Conservation (phyloP, 2,113 vertebrate genomes). For the Erythrolamprus reginae region DNA sequence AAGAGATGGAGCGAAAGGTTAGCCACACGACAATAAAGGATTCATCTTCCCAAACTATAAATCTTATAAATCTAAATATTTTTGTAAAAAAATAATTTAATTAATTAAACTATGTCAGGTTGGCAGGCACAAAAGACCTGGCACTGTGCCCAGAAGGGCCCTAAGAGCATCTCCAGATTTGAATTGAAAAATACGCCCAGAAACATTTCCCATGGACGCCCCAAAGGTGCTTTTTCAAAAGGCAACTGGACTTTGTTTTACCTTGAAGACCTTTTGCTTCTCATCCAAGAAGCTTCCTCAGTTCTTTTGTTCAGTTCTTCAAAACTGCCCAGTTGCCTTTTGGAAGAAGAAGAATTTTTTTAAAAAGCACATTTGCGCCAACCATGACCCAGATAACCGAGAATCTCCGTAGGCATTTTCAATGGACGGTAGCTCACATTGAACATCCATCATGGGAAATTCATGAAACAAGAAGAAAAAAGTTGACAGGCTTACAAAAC, state of each 20-base stretch:
- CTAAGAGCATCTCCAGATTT: neutral
- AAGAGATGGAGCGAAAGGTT: accelerated
- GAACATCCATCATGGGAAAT: neutral
- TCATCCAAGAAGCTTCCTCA: neutral
- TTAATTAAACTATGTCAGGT: no score
- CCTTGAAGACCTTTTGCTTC: neutral
- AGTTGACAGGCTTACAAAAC: neutral
- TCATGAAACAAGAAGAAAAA: neutral
- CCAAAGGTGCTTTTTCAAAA: neutral
- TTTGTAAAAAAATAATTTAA: no score
- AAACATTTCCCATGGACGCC: neutral
- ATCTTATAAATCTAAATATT: no score
- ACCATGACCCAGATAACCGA: neutral
- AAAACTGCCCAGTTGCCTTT: neutral
- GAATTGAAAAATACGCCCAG: neutral
- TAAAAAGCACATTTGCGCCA: neutral
- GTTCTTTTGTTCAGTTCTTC: no score
- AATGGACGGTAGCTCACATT: neutral
- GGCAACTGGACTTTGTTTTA: neutral
- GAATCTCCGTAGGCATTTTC: neutral
- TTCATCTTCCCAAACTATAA: neutral
- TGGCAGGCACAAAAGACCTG: neutral
- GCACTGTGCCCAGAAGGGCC: neutral
- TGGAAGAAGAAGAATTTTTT: neutral
- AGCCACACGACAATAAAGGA: neutral